Base-by-base conservation (phyloP, 1,140 invertebrate genomes). In the Campoletis sonorensis region DNA sequence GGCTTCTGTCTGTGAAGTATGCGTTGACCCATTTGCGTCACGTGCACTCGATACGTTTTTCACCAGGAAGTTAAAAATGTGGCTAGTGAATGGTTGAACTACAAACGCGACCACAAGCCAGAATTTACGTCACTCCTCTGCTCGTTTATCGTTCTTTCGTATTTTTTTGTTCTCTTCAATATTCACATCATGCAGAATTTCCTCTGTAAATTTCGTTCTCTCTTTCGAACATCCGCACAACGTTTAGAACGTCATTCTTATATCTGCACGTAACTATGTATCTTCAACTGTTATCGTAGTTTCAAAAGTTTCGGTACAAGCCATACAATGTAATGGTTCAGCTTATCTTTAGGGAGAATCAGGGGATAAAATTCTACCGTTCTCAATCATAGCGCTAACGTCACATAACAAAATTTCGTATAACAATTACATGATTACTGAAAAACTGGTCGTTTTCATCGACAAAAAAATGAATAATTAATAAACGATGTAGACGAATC, bases 41-140 rank as follows among this genome's bases (percentile, higher is more conserved):
- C 26, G 54, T 64, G 18, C 73, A 77, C 73, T 77, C 73, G 73
- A 64, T 77, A 76, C 54, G 73, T 77, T 77, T 77, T 77, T 30
- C 73, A 40, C 51, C 26, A 54, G 30, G 54, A 77, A 61, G 73
- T 77, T 77, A 77, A 77, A 77, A 77, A 77, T 77, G 73, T 77
- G 73, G 73, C 54, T 4, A 23, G 18, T 54, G 73, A 64, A 54
- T 23, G 73, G 73, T 77, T 64, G 10, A 77, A 77, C 54, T 77
- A 77, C 73, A 77, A 77, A 77, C 73, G 73, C 54, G 27, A 64
- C 73, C 73, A n/a, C 54, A 77, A 27, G 16, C 51, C 27, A 40
- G 13, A 77, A 27, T 54, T 21, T 30, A n/a, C 26, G 1, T 40
- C 51, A 54, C 15, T 10, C 30, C 30, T 70, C 67, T 33, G 15